phyloP scores from a whole-genome alignment of 2,888 invertebrate genomes.

The Drosophila multiciliata region DNA sequence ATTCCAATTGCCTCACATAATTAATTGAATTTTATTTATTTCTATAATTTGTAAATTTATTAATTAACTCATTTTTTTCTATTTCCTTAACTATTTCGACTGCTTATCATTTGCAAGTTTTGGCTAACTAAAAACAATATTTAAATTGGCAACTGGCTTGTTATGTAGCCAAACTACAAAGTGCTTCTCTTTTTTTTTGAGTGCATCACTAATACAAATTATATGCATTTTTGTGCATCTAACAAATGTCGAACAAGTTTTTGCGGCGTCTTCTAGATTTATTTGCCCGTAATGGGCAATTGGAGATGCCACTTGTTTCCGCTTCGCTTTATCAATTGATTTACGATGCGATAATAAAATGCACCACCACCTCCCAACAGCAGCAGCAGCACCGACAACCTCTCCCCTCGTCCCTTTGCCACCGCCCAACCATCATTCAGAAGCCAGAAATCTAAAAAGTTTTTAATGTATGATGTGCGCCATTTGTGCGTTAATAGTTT shows the following conservation, averaged over 20 bases:
- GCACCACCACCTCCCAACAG: neutral
- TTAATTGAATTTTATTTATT: neutral
- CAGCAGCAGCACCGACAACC: neutral
- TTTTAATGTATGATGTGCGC: slow-evolving; percentile 67
- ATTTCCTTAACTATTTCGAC: neutral
- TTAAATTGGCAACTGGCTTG: neutral
- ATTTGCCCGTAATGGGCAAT: slow-evolving; percentile 71
- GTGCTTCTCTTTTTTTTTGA: slow-evolving; percentile 11
- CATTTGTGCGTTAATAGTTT: slow-evolving; percentile 55
- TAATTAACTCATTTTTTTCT: neutral
- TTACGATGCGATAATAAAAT: slow-evolving; percentile 72
- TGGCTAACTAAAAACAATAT: neutral
- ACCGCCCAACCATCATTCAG: slow-evolving; percentile 19
- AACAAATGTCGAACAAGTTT: slow-evolving; percentile 59
- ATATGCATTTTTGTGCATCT: slow-evolving; percentile 33
- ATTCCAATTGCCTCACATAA: neutral
- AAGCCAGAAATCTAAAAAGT: slow-evolving; percentile 19
- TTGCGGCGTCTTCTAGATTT: slow-evolving; percentile 62
- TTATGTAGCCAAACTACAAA: neutral
- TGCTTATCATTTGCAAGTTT: neutral
- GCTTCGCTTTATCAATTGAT: slow-evolving; percentile 81
- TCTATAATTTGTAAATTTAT: neutral
- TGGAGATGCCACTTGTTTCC: slow-evolving; percentile 80
- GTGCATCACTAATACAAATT: slow-evolving; percentile 21
- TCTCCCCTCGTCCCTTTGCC: neutral